Evolutionary conservation across 2,113 vertebrate species (phyloP).

Genomic region (Caranx ignobilis): DNA sequence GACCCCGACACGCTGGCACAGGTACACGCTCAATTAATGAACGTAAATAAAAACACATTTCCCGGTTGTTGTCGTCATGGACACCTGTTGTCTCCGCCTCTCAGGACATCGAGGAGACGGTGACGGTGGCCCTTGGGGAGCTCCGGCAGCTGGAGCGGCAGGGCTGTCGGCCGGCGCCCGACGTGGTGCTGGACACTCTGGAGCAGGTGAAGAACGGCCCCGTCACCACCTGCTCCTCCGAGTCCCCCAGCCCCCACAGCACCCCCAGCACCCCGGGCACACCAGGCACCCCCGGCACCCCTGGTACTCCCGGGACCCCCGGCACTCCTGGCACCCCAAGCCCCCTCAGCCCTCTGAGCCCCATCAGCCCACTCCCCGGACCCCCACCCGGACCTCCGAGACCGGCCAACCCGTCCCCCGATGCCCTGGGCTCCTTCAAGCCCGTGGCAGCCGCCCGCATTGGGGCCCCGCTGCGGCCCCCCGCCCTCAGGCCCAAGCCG

Average conservation of each 20-base stretch:
- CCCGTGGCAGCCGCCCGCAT: slow-evolving; percentile 89
- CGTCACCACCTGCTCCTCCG: slow-evolving; percentile 88
- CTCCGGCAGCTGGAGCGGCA: slow-evolving; percentile 93
- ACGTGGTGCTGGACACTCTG: slow-evolving; percentile 97
- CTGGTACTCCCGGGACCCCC: slow-evolving; percentile 71
- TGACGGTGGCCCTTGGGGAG: slow-evolving; percentile 95
- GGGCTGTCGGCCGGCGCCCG: slow-evolving; percentile 92
- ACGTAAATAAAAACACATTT: too few species aligned
- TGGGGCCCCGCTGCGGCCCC: slow-evolving; percentile 93
- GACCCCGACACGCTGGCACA: slow-evolving; percentile 94
- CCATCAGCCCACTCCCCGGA: slow-evolving; percentile 80
- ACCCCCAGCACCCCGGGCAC: slow-evolving; percentile 82
- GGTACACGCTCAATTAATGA: slow-evolving; percentile 69
- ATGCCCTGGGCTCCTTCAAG: slow-evolving; percentile 93
- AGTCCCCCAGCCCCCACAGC: slow-evolving; percentile 92
- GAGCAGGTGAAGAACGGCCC: slow-evolving; percentile 94
- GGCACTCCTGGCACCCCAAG: slow-evolving; percentile 89
- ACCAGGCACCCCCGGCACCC: slow-evolving; percentile 74
- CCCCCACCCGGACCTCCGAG: slow-evolving; percentile 74
- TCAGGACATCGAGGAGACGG: slow-evolving; percentile 97
- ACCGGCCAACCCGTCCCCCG: slow-evolving; percentile 85
- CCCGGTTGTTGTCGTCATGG: too few species aligned
- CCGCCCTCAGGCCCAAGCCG: slow-evolving; percentile 95
- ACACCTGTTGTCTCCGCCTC: neutral
- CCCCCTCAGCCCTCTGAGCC: slow-evolving; percentile 89